phyloP scores from a whole-genome alignment of 2,888 invertebrate species.

The Schizotus pectinicornis region DNA sequence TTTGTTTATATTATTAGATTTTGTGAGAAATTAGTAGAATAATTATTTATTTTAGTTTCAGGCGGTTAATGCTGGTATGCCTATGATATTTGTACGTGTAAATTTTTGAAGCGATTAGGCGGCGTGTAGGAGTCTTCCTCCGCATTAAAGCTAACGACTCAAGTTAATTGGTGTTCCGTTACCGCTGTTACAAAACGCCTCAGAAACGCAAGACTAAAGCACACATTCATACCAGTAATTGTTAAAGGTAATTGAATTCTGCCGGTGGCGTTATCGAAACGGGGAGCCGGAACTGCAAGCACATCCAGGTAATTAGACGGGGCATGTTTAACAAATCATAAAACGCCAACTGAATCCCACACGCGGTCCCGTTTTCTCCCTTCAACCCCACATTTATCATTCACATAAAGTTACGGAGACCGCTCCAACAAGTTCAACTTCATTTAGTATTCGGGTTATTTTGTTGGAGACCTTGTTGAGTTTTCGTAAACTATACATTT shows the following conservation, averaged over 20 bases:
- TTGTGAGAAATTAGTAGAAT: no score
- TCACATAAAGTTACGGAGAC: conserved; percentile 13
- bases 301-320: conserved; percentile 18
- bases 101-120: no score
- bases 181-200: no score
- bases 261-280: conserved; percentile 15
- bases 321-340: conserved; percentile 24
- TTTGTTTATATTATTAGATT: no score
- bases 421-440: conserved; percentile 9
- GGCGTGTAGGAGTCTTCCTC: no score
- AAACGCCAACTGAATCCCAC: conserved; percentile 10
- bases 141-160: no score
- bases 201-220: conserved; percentile 5
- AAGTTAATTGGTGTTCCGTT: no score
- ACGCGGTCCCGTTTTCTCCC: conserved; percentile 6
- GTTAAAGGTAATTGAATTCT: conserved; percentile 22
- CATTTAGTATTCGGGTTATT: conserved; percentile 8
- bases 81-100: no score
- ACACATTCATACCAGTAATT: conserved; percentile 21
- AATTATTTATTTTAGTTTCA: no score
- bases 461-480: conserved; percentile 7
- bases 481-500: background rate
- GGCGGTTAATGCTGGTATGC: no score
- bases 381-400: conserved; percentile 7
- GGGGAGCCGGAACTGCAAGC: conserved; percentile 19